A percentile compares a stretch with the other conserved stretches of the same genome.
Conservation (phyloP, 2,113 vertebrate genomes). For the Xiphophorus couchianus region DNA sequence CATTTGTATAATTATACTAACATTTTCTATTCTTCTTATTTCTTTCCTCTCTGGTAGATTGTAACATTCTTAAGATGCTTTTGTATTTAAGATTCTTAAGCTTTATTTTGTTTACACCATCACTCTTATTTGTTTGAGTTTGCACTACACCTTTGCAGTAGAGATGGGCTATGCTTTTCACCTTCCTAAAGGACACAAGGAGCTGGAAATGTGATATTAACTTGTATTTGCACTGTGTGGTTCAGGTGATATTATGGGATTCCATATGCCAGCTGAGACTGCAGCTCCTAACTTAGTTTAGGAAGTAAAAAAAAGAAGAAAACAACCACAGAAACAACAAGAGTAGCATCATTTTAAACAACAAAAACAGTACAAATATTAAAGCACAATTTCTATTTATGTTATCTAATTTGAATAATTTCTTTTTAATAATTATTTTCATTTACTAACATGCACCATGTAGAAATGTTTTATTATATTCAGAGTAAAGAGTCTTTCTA, state of each 20-base stretch:
- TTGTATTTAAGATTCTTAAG: neutral
- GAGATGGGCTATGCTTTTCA: slow-evolving; percentile 3
- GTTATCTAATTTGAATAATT: neutral
- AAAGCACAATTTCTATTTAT: neutral
- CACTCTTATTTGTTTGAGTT: neutral
- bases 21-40: too few relatives aligned
- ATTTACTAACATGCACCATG: slow-evolving; percentile 17
- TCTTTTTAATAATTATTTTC: slow-evolving; percentile 26
- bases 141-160: slow-evolving; percentile 13
- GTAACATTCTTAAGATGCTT: neutral
- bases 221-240: slow-evolving; percentile 28
- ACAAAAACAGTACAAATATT: slow-evolving; percentile 5
- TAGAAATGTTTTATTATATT: slow-evolving; percentile 23
- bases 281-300: slow-evolving; percentile 27
- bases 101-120: neutral
- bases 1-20: too few relatives aligned
- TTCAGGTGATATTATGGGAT: slow-evolving; percentile 28
- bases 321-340: neutral
- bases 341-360: neutral
- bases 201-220: slow-evolving; percentile 8
- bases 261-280: slow-evolving; percentile 20
- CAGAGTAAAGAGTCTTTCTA: slow-evolving; percentile 26
- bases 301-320: slow-evolving; percentile 1
- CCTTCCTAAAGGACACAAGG: neutral
- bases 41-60: neutral